These are phyloP conservation scores for Umimayanthus kanabou DNA, from an alignment of 92 coral and sea anemone genomes.

Conservation along the genomic window DNA sequence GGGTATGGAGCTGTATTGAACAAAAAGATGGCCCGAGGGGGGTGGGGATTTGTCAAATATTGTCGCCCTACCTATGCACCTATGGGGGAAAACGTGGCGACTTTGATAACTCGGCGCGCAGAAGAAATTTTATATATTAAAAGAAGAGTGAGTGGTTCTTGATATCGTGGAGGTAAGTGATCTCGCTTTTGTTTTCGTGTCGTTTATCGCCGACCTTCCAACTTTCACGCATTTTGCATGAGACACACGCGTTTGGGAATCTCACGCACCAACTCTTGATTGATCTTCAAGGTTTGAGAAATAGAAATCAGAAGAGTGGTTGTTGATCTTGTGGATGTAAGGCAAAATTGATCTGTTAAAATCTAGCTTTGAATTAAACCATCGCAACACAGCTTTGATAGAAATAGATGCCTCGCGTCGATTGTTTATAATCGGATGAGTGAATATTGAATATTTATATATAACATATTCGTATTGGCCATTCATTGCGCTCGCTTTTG, in stretches of 20 bases:
- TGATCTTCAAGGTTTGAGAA: conserved; percentile 23
- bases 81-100: conserved; percentile 38
- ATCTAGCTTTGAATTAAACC: conserved; percentile 29
- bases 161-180: conserved; percentile 29
- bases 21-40: conserved; percentile 39
- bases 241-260: conserved; percentile 15
- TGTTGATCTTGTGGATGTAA: conserved; percentile 27
- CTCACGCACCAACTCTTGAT: conserved; percentile 17
- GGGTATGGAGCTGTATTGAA: conserved; percentile 35
- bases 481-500: conserved; percentile 33
- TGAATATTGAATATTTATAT: conserved; percentile 28
- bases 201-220: conserved; percentile 18
- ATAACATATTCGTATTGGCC: conserved; percentile 29
- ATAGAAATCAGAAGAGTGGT: conserved; percentile 10
- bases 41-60: conserved; percentile 43
- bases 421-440: conserved; percentile 31
- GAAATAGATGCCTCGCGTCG: conserved; percentile 27
- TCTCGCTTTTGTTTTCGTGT: conserved; percentile 24
- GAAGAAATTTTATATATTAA: conserved; percentile 26
- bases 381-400: conserved; percentile 25
- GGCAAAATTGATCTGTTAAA: conserved; percentile 28
- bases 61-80: conserved; percentile 35
- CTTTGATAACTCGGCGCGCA: conserved; percentile 33
- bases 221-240: conserved; percentile 21
- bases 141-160: conserved; percentile 27